phyloP scores from a whole-genome alignment of 2,113 vertebrate species.

The Heterotilapia buettikoferi region DNA sequence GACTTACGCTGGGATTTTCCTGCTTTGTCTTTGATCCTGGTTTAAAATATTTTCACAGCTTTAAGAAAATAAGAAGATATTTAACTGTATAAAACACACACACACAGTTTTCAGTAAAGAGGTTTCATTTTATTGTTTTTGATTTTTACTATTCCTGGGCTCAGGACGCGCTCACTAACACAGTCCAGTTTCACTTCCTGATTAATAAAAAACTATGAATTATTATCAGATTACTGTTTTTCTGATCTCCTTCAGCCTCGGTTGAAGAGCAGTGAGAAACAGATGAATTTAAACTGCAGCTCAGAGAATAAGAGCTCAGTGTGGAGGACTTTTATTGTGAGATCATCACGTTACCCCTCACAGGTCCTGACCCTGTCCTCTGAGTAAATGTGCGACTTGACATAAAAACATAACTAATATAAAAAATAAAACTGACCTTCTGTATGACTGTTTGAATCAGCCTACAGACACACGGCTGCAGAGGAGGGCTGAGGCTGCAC shows the following conservation, averaged over 20 bases:
- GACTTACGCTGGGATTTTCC: neutral
- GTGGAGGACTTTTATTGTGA: neutral
- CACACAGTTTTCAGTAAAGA: neutral
- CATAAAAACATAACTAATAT: neutral
- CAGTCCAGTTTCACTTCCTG: neutral
- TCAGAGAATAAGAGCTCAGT: neutral
- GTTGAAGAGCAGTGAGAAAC: neutral
- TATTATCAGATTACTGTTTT: neutral
- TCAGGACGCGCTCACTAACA: neutral
- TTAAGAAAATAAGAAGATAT: neutral
- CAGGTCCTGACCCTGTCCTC: neutral
- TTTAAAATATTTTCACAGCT: neutral
- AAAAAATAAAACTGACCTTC: neutral
- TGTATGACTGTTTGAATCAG: neutral
- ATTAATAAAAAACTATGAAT: neutral
- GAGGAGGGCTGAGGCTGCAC: neutral
- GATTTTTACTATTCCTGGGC: neutral
- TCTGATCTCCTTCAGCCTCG: neutral
- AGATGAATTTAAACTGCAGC: neutral
- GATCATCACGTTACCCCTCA: neutral
- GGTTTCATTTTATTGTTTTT: neutral
- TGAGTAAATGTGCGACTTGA: neutral
- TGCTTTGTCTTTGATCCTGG: neutral
- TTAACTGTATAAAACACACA: neutral
- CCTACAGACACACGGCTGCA: neutral